These are phyloP conservation scores for Actinostola sp. DNA, from an alignment of 92 coral and sea anemone species.

Conservation along the genomic window DNA sequence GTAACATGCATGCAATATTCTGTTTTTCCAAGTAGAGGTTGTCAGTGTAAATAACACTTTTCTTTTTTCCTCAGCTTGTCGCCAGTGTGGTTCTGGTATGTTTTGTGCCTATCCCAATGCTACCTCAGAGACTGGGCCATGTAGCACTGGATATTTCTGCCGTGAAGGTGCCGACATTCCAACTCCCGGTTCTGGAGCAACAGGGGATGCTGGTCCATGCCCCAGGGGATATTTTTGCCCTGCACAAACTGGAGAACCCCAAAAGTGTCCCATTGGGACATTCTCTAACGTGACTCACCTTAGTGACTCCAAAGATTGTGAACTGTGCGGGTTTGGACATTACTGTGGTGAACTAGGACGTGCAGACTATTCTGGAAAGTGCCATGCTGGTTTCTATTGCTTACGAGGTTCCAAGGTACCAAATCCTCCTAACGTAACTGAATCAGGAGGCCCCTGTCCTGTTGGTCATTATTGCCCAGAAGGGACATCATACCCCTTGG, in stretches of 20 bases:
- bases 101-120: conserved; percentile 96
- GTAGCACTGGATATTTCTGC: conserved; percentile 92
- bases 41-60: too few relatives aligned
- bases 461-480: conserved; percentile 86
- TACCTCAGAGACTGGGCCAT: conserved; percentile 75
- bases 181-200: conserved; percentile 72
- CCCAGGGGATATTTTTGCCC: conserved; percentile 91
- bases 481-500: conserved; percentile 89
- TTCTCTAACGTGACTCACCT: conserved; percentile 85
- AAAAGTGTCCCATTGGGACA: conserved; percentile 86
- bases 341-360: conserved; percentile 91
- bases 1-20: too few relatives aligned
- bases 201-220: conserved; percentile 95
- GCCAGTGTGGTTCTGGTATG: conserved; percentile 92
- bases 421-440: conserved; percentile 83
- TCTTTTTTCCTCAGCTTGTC: conserved; percentile 67
- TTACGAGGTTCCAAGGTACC: conserved; percentile 85
- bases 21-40: too few relatives aligned
- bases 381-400: conserved; percentile 95
- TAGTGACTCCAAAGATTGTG: conserved; percentile 71
- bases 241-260: conserved; percentile 80
- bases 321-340: conserved; percentile 79
- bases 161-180: conserved; percentile 84
- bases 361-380: conserved; percentile 74
- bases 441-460: conserved; percentile 98